A percentile compares a stretch with the other conserved stretches of the same genome.
These are phyloP conservation scores for cattle (Bos taurus) DNA, from an alignment of 2,113 vertebrate genomes.

Conservation along the genomic window ARS-UCD2.0 NC_037351.1:9158501-9159000, in stretches of 20 bases:
- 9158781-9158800: not conserved
- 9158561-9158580: not conserved
- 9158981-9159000: not conserved
- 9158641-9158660: not conserved
- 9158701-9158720: not conserved
- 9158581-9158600: not conserved
- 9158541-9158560: not conserved
- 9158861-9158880: not conserved
- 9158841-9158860: not conserved
- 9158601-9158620: not conserved
- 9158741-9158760: not conserved
- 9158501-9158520: not conserved
- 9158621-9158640: not conserved
- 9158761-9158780: not conserved
- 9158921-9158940: not conserved
- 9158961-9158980: not conserved
- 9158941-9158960: not conserved
- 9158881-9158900: not conserved
- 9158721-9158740: not conserved
- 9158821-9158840: not conserved
- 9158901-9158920: not conserved
- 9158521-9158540: not conserved
- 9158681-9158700: not conserved
- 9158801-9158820: not conserved
- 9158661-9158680: not conserved